Conservation (phyloP, 1,140 invertebrate genomes). For the Heliothis subflexa region DNA sequence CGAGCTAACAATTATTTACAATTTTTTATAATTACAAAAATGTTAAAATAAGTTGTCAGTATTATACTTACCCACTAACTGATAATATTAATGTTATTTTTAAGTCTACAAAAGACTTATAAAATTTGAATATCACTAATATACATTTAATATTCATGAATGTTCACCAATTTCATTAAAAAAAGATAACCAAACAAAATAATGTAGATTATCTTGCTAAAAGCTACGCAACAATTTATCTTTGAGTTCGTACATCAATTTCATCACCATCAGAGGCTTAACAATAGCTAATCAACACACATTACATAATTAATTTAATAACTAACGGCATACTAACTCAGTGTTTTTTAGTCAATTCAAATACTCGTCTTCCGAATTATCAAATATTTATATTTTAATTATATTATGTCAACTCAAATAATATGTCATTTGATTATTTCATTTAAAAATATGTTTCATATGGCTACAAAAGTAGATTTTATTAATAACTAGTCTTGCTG, state of each 20-base stretch:
- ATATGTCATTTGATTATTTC: neutral
- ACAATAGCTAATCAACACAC: neutral
- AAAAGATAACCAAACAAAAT: neutral
- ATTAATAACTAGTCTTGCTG: slow-evolving; percentile 31
- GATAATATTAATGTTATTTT: neutral
- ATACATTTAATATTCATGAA: neutral
- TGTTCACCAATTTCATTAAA: neutral
- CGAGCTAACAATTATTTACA: neutral
- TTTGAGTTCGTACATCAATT: neutral
- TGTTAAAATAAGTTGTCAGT: slow-evolving; percentile 24
- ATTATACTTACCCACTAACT: slow-evolving; percentile 25
- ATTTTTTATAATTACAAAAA: neutral
- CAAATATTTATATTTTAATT: slow-evolving; percentile 16
- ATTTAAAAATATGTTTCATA: neutral
- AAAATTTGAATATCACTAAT: neutral
- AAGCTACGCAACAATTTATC: no score
- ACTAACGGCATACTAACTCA: neutral
- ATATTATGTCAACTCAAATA: neutral
- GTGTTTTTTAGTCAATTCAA: slow-evolving; percentile 41
- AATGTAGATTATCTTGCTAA: neutral
- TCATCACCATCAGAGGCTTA: neutral
- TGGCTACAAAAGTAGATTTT: slow-evolving; percentile 1
- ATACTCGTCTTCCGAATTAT: slow-evolving; percentile 55
- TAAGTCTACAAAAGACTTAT: neutral
- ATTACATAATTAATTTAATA: neutral